phyloP scores from a whole-genome alignment of 2,888 invertebrate species.

The Apotomis betuletana region DNA sequence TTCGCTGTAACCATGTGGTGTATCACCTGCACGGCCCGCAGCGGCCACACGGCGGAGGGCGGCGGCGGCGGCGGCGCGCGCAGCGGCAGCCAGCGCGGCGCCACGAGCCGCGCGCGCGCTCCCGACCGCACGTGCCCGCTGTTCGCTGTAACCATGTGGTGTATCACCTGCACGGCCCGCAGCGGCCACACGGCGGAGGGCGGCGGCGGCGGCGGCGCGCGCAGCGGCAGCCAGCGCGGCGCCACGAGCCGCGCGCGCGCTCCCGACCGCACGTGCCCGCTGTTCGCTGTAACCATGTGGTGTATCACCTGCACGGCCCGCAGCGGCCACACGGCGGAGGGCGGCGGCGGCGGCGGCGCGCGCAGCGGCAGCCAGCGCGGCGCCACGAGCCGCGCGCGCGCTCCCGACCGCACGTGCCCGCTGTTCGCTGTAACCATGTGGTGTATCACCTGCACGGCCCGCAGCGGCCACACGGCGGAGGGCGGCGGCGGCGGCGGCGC shows the following conservation, averaged over 20 bases:
- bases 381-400: background rate
- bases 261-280: slow-evolving; percentile 65
- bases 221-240: slow-evolving; percentile 43
- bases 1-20: too few species aligned
- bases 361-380: slow-evolving; percentile 43
- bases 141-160: slow-evolving; percentile 63
- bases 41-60: too few species aligned
- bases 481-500: slow-evolving; percentile 47
- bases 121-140: too few species aligned
- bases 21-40: too few species aligned
- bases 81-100: too few species aligned
- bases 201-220: slow-evolving; percentile 47
- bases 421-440: too few species aligned
- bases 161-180: slow-evolving; percentile 47
- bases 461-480: slow-evolving; percentile 60
- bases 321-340: slow-evolving; percentile 60
- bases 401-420: too few species aligned
- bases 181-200: slow-evolving; percentile 60
- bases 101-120: too few species aligned
- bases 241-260: slow-evolving; percentile 34
- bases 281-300: slow-evolving; percentile 66
- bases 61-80: too few species aligned
- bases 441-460: slow-evolving; percentile 46
- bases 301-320: slow-evolving; percentile 47
- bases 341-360: slow-evolving; percentile 47